Percentiles rank a stretch among this genome's conserved stretches.
Evolutionary conservation across 92 coral and sea anemone species (phyloP).

Genomic region (Palythoa heliodiscus): DNA sequence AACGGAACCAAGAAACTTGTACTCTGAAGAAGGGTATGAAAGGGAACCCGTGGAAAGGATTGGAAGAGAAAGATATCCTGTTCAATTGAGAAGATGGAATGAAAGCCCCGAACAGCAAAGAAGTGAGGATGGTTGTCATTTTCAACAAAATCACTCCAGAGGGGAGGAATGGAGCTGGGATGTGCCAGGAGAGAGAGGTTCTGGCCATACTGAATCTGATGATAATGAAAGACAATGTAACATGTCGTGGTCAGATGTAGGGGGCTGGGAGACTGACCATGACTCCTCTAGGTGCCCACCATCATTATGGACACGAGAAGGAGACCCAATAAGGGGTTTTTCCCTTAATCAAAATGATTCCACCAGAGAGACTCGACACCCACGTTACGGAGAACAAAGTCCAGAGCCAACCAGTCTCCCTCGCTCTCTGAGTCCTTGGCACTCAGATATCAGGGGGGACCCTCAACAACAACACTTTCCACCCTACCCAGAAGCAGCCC

Average conservation of each 20-base stretch:
- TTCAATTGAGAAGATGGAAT: neutral
- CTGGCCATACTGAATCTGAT: neutral
- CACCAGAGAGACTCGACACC: neutral
- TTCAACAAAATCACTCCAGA: neutral
- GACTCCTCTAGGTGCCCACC: neutral
- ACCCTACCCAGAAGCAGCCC: conserved; percentile 6
- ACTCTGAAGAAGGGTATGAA: neutral
- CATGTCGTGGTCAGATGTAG: neutral
- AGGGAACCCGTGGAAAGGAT: neutral
- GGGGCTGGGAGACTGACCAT: conserved; percentile 2
- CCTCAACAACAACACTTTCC: neutral
- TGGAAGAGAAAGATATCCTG: neutral
- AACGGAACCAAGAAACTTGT: neutral
- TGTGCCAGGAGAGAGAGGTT: neutral
- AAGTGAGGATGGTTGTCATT: neutral
- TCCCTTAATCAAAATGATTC: neutral
- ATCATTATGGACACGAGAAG: neutral
- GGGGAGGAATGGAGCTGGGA: neutral
- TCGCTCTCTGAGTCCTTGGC: neutral
- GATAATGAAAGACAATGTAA: neutral
- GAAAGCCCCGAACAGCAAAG: neutral
- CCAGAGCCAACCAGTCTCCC: neutral
- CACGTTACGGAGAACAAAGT: neutral
- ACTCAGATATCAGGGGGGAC: neutral
- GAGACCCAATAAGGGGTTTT: neutral